Conservation (phyloP, 2,888 invertebrate species). For the Campoplex nolae region DNA sequence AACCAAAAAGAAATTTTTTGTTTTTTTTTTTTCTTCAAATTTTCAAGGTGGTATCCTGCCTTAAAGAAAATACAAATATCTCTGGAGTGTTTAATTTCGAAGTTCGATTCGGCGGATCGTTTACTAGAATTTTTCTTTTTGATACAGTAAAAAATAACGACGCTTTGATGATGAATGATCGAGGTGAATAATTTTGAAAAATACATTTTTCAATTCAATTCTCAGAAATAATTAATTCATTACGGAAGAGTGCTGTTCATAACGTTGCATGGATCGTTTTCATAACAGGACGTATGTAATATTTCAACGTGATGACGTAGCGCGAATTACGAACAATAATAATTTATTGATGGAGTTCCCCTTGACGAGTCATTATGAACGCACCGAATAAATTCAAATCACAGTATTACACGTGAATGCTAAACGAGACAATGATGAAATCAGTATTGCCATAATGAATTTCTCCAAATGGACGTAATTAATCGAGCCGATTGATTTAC, state of each 20-base stretch:
- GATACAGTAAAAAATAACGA: too few relatives aligned
- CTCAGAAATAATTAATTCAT: background rate
- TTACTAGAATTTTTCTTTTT: too few relatives aligned
- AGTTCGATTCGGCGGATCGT: background rate
- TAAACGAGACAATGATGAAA: background rate
- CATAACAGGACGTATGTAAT: slow-evolving; percentile 5
- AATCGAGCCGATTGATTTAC: background rate
- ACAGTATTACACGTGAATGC: background rate
- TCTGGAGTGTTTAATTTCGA: background rate
- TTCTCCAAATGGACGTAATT: slow-evolving; percentile 9
- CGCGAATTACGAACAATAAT: slow-evolving; percentile 20
- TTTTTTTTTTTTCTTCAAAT: too few relatives aligned
- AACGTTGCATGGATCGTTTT: background rate
- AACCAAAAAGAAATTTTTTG: too few relatives aligned
- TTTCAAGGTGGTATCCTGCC: too few relatives aligned
- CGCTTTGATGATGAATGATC: too few relatives aligned
- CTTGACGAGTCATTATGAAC: slow-evolving; percentile 22
- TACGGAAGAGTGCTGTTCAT: background rate
- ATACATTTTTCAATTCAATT: background rate
- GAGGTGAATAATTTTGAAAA: background rate
- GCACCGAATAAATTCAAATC: slow-evolving; percentile 32
- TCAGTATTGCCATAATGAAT: background rate
- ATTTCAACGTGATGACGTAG: slow-evolving; percentile 13
- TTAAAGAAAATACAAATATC: too few relatives aligned
- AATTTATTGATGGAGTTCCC: slow-evolving; percentile 8